Percentiles rank a stretch among this genome's conserved stretches.
phyloP scores from a whole-genome alignment of 2,113 vertebrate species.

The Mus pahari region DNA sequence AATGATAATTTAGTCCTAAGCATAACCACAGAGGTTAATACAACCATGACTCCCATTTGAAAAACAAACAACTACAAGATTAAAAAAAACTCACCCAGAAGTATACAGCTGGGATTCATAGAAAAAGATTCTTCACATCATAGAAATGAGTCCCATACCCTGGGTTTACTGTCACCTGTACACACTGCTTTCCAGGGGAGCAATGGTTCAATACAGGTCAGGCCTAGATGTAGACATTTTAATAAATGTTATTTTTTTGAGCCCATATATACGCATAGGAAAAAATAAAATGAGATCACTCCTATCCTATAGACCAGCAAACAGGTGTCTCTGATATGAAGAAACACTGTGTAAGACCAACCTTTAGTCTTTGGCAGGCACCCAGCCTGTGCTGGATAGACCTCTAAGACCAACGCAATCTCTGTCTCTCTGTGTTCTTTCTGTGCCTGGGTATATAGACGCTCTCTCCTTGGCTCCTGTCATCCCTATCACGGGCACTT shows the following conservation, averaged over 20 bases:
- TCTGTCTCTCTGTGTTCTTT: not conserved
- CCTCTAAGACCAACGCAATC: not conserved
- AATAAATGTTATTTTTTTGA: not conserved
- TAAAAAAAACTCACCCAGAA: not conserved
- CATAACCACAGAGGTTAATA: not conserved
- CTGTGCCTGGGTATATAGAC: not conserved
- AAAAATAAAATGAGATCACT: not conserved
- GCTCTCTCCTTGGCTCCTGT: not conserved
- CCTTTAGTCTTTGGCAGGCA: not conserved
- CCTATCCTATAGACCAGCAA: not conserved
- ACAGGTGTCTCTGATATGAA: not conserved
- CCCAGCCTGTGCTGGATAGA: accelerated
- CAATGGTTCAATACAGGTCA: not conserved
- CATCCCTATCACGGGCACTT: not conserved
- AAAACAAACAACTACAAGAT: not conserved
- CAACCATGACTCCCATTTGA: not conserved
- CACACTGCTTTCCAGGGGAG: not conserved
- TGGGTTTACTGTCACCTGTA: not conserved
- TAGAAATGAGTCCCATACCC: too few species aligned
- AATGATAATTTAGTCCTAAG: not conserved
- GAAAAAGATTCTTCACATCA: not conserved
- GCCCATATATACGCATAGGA: not conserved
- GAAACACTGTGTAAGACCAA: not conserved
- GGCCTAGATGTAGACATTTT: not conserved
- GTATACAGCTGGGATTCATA: not conserved